Base-by-base conservation (phyloP, 1,140 invertebrate genomes). In the Belonocnema kinseyi region DNA sequence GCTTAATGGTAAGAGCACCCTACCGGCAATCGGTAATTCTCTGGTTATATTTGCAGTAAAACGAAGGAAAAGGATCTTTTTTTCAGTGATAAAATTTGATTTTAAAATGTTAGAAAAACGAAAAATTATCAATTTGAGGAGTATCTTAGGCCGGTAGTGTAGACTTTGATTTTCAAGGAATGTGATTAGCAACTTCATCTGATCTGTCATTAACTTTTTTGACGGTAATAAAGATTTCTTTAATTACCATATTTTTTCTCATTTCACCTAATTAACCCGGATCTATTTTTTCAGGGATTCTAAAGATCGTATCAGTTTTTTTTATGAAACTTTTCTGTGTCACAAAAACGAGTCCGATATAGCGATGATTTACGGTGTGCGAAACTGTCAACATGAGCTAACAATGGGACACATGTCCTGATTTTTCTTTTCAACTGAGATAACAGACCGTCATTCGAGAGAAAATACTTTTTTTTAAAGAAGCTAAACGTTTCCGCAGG, bases 381-480 rank as follows among this genome's bases (percentile, higher is more conserved):
- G 33, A 66, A 66, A 66, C 61, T 66, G 46, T 66, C 61, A 66
- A 40, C 61, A 21, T 66, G 61, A 13, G 26, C 33, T 66, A 66
- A 66, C 61, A 66, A 66, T 66, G 21, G 61, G 26, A 40, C 61
- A 66, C 61, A 33, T 66, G 61, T 66, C 40, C 61, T 21, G 33
- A 66, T 66, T 66, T 66, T 66, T 66, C 61, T 66, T 66, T 66
- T 66, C 61, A 66, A 66, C 40, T 26, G 10, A 40, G 61, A 66
- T 66, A 66, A 33, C 61, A 66, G 10, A 56, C 16, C 61, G 26
- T 66, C 33, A 66, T 26, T 40, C 14, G 16, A 8, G 40, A 66
- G n/a, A 40, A 16, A 66, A 40, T 8, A 66, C 40, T 66, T 26
- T 13, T 66, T 61, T 40, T 13, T 14, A 16, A 16, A 40, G 8